phyloP scores from a whole-genome alignment of 2,113 vertebrate genomes.

The Emydura subglobosa region DNA sequence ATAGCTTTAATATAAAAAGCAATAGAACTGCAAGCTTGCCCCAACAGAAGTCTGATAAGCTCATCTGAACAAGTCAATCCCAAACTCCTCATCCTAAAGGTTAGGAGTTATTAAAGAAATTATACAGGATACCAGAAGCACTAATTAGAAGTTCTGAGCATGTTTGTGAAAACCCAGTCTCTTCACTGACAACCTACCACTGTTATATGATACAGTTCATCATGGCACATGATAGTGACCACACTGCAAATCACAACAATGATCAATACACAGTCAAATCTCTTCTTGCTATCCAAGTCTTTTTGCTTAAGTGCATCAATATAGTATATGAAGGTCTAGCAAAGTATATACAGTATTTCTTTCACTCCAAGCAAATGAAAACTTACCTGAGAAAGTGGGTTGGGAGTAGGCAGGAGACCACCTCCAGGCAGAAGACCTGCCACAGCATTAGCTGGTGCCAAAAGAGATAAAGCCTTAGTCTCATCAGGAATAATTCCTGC shows the following conservation, averaged over 20 bases:
- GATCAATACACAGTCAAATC: not conserved
- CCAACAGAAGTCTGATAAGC: rapidly evolving
- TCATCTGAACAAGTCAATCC: not conserved
- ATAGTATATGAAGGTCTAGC: not conserved
- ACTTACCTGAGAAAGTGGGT: conserved; percentile 91
- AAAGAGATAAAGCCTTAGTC: conserved; percentile 98
- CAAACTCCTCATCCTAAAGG: rapidly evolving
- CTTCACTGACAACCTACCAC: rapidly evolving
- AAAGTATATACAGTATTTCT: rapidly evolving
- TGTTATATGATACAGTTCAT: rapidly evolving
- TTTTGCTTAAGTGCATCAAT: not conserved
- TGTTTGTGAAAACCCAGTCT: rapidly evolving
- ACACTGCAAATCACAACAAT: rapidly evolving
- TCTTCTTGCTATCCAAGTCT: not conserved
- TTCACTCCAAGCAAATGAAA: not conserved
- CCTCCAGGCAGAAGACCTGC: conserved; percentile 99
- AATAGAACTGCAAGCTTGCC: not conserved
- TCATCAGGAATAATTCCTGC: conserved; percentile 99
- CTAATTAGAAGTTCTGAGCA: not conserved
- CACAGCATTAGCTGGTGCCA: conserved; percentile 99
- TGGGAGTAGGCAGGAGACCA: conserved; percentile 97
- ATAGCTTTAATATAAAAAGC: not conserved
- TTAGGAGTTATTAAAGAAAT: not conserved
- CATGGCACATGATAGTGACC: rapidly evolving
- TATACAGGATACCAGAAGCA: not conserved